Conservation (phyloP, 2,888 invertebrate genomes). For the Watsonalla binaria region DNA sequence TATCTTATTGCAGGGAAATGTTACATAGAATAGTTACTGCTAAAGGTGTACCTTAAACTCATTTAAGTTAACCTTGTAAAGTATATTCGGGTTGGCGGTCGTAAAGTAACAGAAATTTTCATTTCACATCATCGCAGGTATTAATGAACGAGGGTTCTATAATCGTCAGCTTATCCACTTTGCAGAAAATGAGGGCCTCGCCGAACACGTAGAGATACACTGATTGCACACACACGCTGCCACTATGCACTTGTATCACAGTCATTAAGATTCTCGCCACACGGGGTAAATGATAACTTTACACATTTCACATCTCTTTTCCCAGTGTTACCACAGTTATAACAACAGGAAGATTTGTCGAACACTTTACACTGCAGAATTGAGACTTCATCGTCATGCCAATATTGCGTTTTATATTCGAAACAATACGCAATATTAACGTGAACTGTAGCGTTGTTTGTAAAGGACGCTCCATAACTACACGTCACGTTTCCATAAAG, state of each 20-base stretch:
- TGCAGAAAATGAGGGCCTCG: neutral
- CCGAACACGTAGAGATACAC: neutral
- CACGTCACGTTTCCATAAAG: conserved; percentile 34
- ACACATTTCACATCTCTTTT: too few relatives aligned
- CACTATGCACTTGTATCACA: neutral
- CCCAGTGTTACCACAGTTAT: too few relatives aligned
- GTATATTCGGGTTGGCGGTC: neutral
- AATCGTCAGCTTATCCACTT: conserved; percentile 1
- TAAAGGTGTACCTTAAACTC: too few relatives aligned
- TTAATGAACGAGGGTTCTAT: neutral
- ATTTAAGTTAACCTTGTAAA: too few relatives aligned
- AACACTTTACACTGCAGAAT: too few relatives aligned
- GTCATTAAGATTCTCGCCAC: neutral
- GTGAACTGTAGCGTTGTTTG: conserved; percentile 12
- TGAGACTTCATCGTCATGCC: too few relatives aligned
- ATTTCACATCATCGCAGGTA: neutral
- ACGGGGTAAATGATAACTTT: too few relatives aligned
- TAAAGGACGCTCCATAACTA: conserved; percentile 18
- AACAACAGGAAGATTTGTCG: too few relatives aligned
- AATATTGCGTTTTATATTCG: too few relatives aligned
- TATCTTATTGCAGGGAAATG: too few relatives aligned
- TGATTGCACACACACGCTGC: neutral
- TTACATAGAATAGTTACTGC: too few relatives aligned
- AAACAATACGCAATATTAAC: too few relatives aligned
- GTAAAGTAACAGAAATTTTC: neutral